phyloP scores from a whole-genome alignment of 2,113 vertebrate genomes.

The Apistogramma diplotaenia region DNA sequence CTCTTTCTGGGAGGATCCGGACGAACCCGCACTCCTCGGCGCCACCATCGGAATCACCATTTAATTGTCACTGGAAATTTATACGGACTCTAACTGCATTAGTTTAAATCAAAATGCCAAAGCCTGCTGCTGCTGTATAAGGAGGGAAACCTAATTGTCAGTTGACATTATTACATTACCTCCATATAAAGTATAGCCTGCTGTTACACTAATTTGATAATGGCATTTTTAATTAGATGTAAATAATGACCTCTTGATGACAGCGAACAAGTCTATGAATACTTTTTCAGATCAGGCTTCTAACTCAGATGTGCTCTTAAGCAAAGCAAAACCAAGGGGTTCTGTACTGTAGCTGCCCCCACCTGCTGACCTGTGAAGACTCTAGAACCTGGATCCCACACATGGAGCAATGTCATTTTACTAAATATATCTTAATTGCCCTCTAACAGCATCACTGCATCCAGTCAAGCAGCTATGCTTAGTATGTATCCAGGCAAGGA shows the following conservation, averaged over 20 bases:
- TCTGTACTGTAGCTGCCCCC: neutral
- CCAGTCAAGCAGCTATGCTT: neutral
- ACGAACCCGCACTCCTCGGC: neutral
- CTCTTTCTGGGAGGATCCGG: neutral
- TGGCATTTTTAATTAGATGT: slow-evolving; percentile 30
- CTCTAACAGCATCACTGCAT: neutral
- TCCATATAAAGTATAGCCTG: neutral
- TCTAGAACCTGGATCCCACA: neutral
- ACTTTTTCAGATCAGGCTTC: neutral
- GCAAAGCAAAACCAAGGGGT: neutral
- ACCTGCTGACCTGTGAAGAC: neutral
- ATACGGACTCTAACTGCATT: slow-evolving; percentile 14
- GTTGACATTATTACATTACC: slow-evolving; percentile 19
- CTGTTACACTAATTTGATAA: slow-evolving; percentile 48
- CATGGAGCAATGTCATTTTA: neutral
- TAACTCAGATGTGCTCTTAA: neutral
- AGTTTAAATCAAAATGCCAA: neutral
- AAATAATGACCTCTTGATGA: slow-evolving; percentile 11
- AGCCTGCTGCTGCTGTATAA: neutral
- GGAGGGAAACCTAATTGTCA: neutral
- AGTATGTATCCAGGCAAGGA: neutral
- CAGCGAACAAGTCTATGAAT: neutral
- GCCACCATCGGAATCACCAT: neutral
- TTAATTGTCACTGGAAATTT: slow-evolving; percentile 4
- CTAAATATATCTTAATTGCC: neutral